phyloP scores from a whole-genome alignment of 2,888 invertebrate genomes.

The Tupiocoris notatus region DNA sequence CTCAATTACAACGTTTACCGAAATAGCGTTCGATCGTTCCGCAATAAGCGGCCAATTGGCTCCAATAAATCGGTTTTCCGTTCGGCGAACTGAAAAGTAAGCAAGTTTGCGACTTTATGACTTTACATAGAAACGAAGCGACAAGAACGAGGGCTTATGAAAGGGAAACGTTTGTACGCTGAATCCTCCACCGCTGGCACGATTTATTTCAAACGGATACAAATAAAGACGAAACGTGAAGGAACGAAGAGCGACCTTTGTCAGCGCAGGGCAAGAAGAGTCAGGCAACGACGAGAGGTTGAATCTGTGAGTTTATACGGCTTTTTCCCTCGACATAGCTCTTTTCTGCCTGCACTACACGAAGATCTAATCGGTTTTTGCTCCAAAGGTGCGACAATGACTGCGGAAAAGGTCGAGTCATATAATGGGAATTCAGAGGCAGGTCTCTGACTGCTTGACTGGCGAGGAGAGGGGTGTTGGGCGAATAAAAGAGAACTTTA shows the following conservation, averaged over 20 bases:
- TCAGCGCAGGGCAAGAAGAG: background rate
- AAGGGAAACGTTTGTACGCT: background rate
- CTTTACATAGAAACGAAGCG: too few relatives aligned
- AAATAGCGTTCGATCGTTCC: too few relatives aligned
- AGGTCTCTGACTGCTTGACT: too few relatives aligned
- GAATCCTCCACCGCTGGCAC: background rate
- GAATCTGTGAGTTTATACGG: conserved; percentile 25
- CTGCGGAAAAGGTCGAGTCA: conserved; percentile 34
- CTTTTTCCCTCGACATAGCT: conserved; percentile 4
- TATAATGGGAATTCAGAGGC: conserved; percentile 23
- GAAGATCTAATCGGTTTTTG: conserved; percentile 39
- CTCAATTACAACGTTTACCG: too few relatives aligned
- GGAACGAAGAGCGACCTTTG: background rate
- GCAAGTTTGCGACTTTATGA: too few relatives aligned
- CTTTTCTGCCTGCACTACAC: background rate
- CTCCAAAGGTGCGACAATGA: conserved; percentile 35
- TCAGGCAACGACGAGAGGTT: background rate
- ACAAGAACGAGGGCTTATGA: background rate
- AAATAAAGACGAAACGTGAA: background rate
- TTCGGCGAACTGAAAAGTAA: too few relatives aligned
- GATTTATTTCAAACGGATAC: conserved; percentile 21
- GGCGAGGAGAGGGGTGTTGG: background rate
- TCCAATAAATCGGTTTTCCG: too few relatives aligned
- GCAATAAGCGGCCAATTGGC: too few relatives aligned
- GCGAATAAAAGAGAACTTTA: background rate